A percentile compares a stretch with the other conserved stretches of the same genome.
phyloP scores from a whole-genome alignment of 2,797 vertebrate species.

The Arremon aurantiirostris region DNA sequence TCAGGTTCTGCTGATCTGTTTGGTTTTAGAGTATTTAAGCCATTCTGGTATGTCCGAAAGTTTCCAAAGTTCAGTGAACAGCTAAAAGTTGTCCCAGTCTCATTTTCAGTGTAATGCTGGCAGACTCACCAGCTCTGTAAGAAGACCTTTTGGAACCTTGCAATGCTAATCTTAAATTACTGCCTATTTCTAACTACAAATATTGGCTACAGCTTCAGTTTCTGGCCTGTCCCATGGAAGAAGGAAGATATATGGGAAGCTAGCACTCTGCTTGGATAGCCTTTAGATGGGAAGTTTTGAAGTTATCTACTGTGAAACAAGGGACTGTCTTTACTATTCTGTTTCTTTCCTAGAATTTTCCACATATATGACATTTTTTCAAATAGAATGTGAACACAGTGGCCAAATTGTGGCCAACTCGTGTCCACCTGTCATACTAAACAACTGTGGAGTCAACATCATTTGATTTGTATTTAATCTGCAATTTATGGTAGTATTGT shows the following conservation, averaged over 20 bases:
- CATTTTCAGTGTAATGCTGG: neutral
- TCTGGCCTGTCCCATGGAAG: neutral
- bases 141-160: conserved; percentile 2
- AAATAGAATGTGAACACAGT: neutral
- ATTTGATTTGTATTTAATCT: neutral
- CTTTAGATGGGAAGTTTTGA: neutral
- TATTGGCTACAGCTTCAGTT: neutral
- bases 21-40: conserved; percentile 13
- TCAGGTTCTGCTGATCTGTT: neutral
- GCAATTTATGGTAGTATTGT: neutral
- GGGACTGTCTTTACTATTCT: neutral
- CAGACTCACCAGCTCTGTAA: neutral
- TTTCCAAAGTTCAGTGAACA: conserved; percentile 18
- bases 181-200: conserved; percentile 5
- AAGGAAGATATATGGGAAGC: neutral
- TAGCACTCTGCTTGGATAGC: neutral
- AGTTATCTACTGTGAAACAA: neutral
- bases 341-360: neutral
- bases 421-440: neutral
- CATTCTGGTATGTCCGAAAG: neutral
- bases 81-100: neutral
- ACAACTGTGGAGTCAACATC: neutral
- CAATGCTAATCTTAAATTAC: conserved; percentile 3
- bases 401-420: neutral
- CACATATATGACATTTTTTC: neutral